Evolutionary conservation across 1,140 invertebrate genomes (phyloP).

Genomic region (Venturia canescens): DNA sequence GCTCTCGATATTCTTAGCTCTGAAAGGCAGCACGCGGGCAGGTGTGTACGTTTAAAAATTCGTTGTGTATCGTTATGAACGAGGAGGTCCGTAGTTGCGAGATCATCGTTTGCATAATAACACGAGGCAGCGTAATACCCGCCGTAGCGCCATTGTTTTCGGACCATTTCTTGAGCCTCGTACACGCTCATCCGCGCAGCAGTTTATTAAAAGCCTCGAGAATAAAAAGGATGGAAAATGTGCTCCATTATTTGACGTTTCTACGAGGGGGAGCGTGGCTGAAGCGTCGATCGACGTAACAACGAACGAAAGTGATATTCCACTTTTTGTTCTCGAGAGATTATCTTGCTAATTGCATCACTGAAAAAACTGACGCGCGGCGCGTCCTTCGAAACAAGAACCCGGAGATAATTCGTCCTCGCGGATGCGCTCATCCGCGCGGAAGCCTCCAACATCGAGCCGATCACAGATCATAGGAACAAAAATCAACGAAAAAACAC

Average conservation of each 20-base stretch:
- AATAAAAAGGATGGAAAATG: neutral
- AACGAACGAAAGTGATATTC: neutral
- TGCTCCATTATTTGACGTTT: constrained; percentile 4
- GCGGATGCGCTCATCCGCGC: no score
- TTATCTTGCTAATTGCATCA: neutral
- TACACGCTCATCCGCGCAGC: constrained; percentile 3
- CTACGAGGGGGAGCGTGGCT: no score
- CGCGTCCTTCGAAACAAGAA: no score
- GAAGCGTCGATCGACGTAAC: neutral
- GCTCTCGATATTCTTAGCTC: constrained; percentile 5
- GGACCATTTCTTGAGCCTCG: constrained; percentile 13
- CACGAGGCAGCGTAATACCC: neutral
- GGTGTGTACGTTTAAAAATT: neutral
- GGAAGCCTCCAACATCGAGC: no score
- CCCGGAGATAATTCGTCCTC: no score
- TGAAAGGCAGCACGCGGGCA: neutral
- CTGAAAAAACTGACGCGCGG: no score
- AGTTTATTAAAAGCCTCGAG: neutral
- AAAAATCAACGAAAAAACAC: neutral
- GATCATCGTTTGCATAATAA: constrained; percentile 6
- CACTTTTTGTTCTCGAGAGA: neutral
- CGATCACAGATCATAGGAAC: neutral
- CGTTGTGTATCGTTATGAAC: neutral
- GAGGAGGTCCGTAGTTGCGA: neutral
- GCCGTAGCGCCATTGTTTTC: neutral